Evolutionary conservation across 2,113 vertebrate genomes (phyloP).

Genomic region (Tretioscincus oriximinensis): DNA sequence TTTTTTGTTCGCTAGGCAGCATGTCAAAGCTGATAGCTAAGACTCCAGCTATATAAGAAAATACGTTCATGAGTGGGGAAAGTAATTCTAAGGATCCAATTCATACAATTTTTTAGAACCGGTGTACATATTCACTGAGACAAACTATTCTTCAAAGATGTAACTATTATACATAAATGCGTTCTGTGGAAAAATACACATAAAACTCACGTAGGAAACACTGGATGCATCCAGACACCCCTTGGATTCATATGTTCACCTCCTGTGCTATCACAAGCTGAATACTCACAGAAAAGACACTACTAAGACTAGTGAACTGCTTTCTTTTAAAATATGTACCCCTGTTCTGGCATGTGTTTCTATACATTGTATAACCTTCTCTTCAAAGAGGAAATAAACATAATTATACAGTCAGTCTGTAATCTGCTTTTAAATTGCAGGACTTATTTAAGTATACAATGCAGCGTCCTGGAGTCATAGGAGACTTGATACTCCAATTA

Average conservation of each 20-base stretch:
- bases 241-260: neutral
- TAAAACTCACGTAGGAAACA: neutral
- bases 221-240: neutral
- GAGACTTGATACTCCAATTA: slow-evolving; percentile 2
- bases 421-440: neutral
- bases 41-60: slow-evolving; percentile 64
- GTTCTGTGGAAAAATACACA: no score
- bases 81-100: neutral
- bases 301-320: neutral
- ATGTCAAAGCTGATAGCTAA: slow-evolving; percentile 58
- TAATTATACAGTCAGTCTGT: neutral
- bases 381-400: neutral
- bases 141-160: rapidly evolving
- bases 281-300: no score
- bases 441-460: neutral
- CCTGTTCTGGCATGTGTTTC: neutral
- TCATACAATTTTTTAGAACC: neutral
- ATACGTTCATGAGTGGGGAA: neutral
- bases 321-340: neutral
- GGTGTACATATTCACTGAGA: neutral
- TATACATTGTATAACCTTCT: neutral
- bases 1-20: slow-evolving; percentile 59
- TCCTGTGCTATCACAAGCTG: no score
- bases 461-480: neutral
- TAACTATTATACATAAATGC: no score